phyloP scores from a whole-genome alignment of 2,888 invertebrate species.

The Seira sanloemensis region DNA sequence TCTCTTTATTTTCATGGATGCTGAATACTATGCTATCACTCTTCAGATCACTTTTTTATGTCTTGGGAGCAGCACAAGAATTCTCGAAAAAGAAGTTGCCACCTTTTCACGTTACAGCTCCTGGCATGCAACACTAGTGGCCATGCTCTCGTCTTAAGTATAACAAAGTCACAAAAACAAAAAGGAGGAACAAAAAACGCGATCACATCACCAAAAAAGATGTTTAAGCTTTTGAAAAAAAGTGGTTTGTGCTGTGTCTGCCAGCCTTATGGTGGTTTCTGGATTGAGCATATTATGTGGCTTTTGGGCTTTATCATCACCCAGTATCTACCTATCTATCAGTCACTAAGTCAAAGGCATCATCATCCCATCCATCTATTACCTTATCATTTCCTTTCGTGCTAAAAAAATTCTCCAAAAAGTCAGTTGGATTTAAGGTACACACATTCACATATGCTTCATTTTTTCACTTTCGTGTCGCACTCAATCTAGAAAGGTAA shows the following conservation, averaged over 20 bases:
- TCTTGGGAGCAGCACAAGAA: conserved; percentile 11
- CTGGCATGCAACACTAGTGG: conserved; percentile 44
- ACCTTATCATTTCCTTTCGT: conserved; percentile 55
- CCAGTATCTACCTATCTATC: conserved; percentile 52
- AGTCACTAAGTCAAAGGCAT: conserved; percentile 48
- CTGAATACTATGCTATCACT: background rate
- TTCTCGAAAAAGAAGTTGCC: conserved; percentile 7
- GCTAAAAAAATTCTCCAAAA: conserved; percentile 37
- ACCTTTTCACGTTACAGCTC: conserved; percentile 2
- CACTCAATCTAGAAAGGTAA: conserved; percentile 2
- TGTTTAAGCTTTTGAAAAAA: conserved; percentile 51
- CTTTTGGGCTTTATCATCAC: conserved; percentile 52
- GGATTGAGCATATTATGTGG: conserved; percentile 7
- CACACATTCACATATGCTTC: too few species aligned
- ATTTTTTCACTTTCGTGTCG: conserved; percentile 11
- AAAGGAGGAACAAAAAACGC: conserved; percentile 1
- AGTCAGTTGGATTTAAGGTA: conserved; percentile 12
- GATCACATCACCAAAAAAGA: conserved; percentile 16
- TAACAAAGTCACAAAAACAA: conserved; percentile 17
- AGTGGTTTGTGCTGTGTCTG: conserved; percentile 48
- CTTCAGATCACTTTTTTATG: conserved; percentile 12
- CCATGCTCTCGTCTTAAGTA: background rate
- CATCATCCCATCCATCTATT: conserved; percentile 32
- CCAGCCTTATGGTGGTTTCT: conserved; percentile 65
- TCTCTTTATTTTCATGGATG: conserved; percentile 9